Percentiles rank a stretch among this genome's conserved stretches.
phyloP scores from a whole-genome alignment of 2,113 vertebrate species.

The Oncorhynchus tshawytscha region DNA sequence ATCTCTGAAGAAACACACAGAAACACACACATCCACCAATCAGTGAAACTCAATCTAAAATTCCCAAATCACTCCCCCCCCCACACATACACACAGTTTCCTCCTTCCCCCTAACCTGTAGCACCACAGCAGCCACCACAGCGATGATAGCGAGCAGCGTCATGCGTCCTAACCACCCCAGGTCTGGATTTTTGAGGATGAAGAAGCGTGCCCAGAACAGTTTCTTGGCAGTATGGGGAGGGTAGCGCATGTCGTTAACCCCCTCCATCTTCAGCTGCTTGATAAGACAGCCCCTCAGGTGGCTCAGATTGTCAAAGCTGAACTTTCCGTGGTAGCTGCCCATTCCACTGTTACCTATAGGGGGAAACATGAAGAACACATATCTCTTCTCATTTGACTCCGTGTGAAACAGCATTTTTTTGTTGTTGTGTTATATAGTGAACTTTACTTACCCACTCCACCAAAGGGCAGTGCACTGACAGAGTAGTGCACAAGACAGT shows the following conservation, averaged over 20 bases:
- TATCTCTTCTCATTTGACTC: not conserved
- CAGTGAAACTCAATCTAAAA: not conserved
- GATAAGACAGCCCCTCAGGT: slow-evolving; percentile 81
- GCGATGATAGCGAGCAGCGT: slow-evolving; percentile 63
- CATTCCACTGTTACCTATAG: slow-evolving; percentile 88
- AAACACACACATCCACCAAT: not conserved
- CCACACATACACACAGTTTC: no score
- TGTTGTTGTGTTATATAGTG: not conserved
- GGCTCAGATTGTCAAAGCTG: slow-evolving; percentile 87
- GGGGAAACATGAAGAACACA: slow-evolving; percentile 6
- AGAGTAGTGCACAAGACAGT: slow-evolving; percentile 80
- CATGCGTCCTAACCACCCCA: slow-evolving; percentile 61
- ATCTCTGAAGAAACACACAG: slow-evolving; percentile 40
- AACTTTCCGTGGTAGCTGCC: slow-evolving; percentile 82
- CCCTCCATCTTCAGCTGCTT: slow-evolving; percentile 78
- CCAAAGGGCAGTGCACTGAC: slow-evolving; percentile 84
- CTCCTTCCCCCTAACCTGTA: slow-evolving; percentile 60
- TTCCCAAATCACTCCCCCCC: not conserved
- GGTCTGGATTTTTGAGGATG: slow-evolving; percentile 64
- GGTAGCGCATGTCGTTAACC: slow-evolving; percentile 78
- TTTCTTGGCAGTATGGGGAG: slow-evolving; percentile 81
- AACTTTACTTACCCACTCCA: slow-evolving; percentile 80
- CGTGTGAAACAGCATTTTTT: not conserved
- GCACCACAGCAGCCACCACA: slow-evolving; percentile 59
- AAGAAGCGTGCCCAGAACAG: slow-evolving; percentile 82